Percentiles rank a stretch among this genome's conserved stretches.
phyloP scores from a whole-genome alignment of 2,888 invertebrate species.

The Macrosiphum euphorbiae region DNA sequence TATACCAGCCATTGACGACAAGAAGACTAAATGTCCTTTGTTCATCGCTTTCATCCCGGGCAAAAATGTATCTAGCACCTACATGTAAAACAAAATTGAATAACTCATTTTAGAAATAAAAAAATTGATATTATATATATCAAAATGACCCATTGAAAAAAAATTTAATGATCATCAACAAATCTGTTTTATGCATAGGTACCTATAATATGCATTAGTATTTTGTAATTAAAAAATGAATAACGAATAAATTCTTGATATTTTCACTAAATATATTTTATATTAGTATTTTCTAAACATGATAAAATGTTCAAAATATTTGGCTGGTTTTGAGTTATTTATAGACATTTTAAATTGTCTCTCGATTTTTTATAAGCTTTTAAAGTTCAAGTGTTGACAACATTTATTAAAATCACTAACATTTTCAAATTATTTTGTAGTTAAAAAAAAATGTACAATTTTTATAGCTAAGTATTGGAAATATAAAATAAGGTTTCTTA shows the following conservation, averaged over 20 bases:
- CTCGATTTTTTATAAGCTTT: neutral
- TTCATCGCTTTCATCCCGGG: constrained; percentile 82
- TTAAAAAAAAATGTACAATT: too few relatives aligned
- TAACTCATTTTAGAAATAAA: neutral
- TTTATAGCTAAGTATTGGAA: too few relatives aligned
- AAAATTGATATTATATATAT: neutral
- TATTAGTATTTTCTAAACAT: neutral
- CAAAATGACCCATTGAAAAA: neutral
- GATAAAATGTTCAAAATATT: neutral
- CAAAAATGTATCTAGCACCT: constrained; percentile 82
- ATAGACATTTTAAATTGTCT: neutral
- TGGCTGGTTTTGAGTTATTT: neutral
- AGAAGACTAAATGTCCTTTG: constrained; percentile 82
- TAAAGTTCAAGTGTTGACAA: neutral
- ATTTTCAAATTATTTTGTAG: too few relatives aligned
- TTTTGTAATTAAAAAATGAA: neutral
- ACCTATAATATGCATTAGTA: neutral
- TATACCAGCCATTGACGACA: constrained; percentile 84
- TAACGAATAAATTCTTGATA: too few relatives aligned
- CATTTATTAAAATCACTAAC: neutral
- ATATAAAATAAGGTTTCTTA: too few relatives aligned
- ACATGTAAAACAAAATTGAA: constrained; percentile 53
- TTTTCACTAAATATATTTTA: too few relatives aligned
- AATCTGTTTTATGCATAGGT: neutral
- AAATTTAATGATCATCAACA: neutral